These are phyloP conservation scores for Apodemus agrarius DNA, from an alignment of 2,797 vertebrate species.

Conservation along the genomic window DNA sequence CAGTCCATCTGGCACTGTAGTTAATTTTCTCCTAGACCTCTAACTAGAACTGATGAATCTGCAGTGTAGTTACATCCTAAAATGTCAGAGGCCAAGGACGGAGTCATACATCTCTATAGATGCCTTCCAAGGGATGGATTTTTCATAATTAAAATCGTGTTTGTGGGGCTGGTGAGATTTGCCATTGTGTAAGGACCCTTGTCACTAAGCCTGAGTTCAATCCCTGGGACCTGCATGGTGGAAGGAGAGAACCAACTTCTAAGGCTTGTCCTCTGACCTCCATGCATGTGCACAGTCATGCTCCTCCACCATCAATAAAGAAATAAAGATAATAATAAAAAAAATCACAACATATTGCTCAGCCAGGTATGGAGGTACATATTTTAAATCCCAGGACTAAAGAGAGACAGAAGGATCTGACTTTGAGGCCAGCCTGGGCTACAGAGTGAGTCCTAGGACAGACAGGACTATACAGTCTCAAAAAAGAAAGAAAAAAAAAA, in stretches of 20 bases:
- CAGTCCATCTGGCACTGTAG: neutral
- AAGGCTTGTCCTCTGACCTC: neutral
- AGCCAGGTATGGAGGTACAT: neutral
- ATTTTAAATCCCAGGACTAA: neutral
- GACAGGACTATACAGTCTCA: neutral
- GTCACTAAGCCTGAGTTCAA: neutral
- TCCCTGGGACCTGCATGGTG: neutral
- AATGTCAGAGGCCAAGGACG: neutral
- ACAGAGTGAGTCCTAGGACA: neutral
- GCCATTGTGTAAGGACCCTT: neutral
- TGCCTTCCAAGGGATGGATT: neutral
- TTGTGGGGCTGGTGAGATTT: neutral
- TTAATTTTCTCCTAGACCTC: constrained; percentile 3
- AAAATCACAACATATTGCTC: neutral
- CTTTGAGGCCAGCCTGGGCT: neutral
- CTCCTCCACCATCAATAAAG: neutral
- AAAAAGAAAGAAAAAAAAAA: no score
- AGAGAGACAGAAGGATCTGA: neutral
- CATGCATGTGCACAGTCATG: neutral
- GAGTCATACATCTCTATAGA: neutral
- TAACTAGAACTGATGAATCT: neutral
- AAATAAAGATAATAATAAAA: neutral
- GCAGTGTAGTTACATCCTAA: neutral
- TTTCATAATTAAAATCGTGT: constrained; percentile 9
- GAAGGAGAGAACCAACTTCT: neutral